Conservation (phyloP, 2,113 vertebrate species). For the Excalfactoria chinensis region DNA sequence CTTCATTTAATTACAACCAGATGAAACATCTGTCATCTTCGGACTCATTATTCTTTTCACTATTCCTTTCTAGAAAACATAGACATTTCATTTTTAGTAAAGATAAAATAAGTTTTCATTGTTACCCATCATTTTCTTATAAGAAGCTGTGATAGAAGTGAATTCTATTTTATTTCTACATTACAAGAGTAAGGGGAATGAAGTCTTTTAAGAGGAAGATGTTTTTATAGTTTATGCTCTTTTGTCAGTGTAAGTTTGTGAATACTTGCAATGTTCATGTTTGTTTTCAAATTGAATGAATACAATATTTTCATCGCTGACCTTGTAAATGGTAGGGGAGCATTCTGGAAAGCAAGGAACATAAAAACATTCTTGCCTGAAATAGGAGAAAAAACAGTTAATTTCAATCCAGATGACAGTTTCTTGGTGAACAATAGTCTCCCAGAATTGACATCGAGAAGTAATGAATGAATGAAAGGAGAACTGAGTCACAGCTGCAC, state of each 20-base stretch:
- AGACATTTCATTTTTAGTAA: not conserved
- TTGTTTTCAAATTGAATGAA: not conserved
- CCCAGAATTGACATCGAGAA: conserved; percentile 85
- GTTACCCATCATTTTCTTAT: not conserved
- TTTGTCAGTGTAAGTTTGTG: not conserved
- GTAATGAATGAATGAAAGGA: conserved; percentile 89
- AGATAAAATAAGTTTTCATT: not conserved
- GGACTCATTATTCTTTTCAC: not conserved
- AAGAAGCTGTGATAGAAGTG: not conserved
- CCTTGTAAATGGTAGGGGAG: conserved; percentile 12
- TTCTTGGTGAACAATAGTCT: conserved; percentile 89
- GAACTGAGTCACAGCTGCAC: conserved; percentile 88
- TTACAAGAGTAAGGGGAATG: not conserved
- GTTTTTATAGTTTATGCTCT: not conserved
- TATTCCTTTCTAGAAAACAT: not conserved
- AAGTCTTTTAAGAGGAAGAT: not conserved
- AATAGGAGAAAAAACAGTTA: conserved; percentile 80
- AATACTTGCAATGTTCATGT: not conserved
- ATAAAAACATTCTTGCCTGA: conserved; percentile 11
- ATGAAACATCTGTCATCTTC: not conserved
- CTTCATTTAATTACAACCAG: not conserved
- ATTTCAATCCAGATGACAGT: conserved; percentile 88
- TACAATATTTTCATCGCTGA: not conserved
- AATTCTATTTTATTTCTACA: not conserved
- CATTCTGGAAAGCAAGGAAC: conserved; percentile 28